Evolutionary conservation across 2,797 vertebrate genomes (phyloP), one percentile per base, ranked within the genome.

Genomic region (Acipenser oxyrinchus): DNA sequence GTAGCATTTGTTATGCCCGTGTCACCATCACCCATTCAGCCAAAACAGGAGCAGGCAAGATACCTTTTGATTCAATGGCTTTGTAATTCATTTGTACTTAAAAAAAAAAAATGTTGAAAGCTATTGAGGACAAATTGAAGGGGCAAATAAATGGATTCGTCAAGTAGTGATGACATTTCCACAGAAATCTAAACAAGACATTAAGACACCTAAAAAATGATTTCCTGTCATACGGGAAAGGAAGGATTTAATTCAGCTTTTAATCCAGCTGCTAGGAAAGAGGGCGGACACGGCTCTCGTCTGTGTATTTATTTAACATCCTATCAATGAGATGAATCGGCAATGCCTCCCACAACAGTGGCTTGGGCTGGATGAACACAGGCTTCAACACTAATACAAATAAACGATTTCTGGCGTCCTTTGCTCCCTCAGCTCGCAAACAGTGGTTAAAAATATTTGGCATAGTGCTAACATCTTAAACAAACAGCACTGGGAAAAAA

Each of bases 231-330:
- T 77, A 10, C 49, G 68, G 69, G 71, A 74, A 74, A 78, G 75
- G 76, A 64, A 66, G 69, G 57, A 60, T 65, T 57, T 73, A 70
- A 70, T 70, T 62, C 10, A 63, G 49, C 48, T 51, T 69, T 70
- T 52, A 61, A 6, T 67, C 67, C 68, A 75, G 67, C 64, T 67
- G 68, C 67, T 65, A 62, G 62, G 48, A 63, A 63, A 59, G 37
- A 70, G 49, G 60, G 68, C 58, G 57, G 73, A 70, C 71, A 72
- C 67, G 68, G 61, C 72, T 78, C 66, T 70, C 64, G 64, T 71
- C 75, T 78, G 79, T 79, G 76, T 71, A 68, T 79, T 67, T 67
- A 74, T 67, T 60, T 71, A 77, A 73, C 85, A 88, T 89, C 64
- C 66, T 58, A 86, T 89, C 85, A 76, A 52, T 58, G 49, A 37